Base-by-base conservation (phyloP, 2,888 invertebrate species). In the Sialis fuliginosa region DNA sequence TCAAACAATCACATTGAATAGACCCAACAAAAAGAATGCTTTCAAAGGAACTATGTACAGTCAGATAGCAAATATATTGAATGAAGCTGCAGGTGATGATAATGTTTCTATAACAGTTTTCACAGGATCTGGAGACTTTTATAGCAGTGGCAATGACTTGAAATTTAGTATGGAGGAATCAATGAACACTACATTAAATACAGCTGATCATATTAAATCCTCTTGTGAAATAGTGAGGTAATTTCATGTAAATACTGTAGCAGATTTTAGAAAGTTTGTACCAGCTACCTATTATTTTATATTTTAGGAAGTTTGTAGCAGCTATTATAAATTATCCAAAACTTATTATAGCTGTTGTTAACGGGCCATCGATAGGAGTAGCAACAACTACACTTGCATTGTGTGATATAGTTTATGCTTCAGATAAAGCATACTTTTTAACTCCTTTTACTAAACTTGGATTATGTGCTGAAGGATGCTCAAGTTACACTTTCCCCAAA, bases 311-410 rank as follows among this genome's bases (percentile, higher is more conserved):
- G 6, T 83, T 84, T 65, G 72, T 92, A 2, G 68, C 73, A 49
- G 71, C 85, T 0, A 80, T 91, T 54, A 87, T 93, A 52, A 77
- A 79, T 53, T 92, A 88, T 62, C 86, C 89, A 0, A 98, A 97
- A 65, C 66, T 92, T 34, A 61, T 97, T 40, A 72, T 96, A 51
- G 86, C 83, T 9, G 67, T 93, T 48, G 81, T 96, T 0, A 95
- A 97, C 71, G 97, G 97, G 2, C 93, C 93, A 39, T 90, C 92
- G 9, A 78, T 96, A 54, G 97, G 97, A 31, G 81, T 97, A 54
- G 81, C 82, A 39, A 82, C 81, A 4, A 96, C 96, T 0, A 79
- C 83, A 7, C 68, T 90, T 45, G 82, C 81, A 0, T 69, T 96
- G 1, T 91, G 82, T 67, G 96, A 97, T 69, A 70, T 87, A 48